These are phyloP conservation scores for Aviceda subcristata DNA, from an alignment of 2,113 vertebrate species.

Conservation along the genomic window DNA sequence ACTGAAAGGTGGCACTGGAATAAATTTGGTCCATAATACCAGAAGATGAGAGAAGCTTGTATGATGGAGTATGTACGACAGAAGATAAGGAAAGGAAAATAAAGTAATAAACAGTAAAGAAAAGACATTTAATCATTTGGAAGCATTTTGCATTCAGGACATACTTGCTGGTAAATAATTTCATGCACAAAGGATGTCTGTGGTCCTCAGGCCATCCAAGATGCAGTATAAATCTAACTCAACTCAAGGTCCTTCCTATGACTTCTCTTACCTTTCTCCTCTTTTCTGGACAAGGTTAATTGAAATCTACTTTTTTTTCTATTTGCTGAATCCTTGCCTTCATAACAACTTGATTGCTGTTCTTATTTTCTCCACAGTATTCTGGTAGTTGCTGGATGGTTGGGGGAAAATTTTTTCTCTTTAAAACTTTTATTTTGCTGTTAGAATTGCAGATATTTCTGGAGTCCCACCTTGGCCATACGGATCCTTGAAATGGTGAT, in stretches of 20 bases:
- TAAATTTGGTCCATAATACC: background rate
- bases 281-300: constrained; percentile 42
- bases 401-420: background rate
- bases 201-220: constrained; percentile 21
- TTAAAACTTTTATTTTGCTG: background rate
- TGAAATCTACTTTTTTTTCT: background rate
- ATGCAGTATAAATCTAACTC: constrained; percentile 27
- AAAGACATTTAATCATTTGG: background rate
- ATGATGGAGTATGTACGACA: background rate
- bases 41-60: background rate
- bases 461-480: fast-evolving
- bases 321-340: background rate
- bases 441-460: background rate
- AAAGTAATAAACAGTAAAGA: background rate
- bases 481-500: background rate
- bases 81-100: constrained; percentile 39
- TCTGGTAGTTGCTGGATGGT: background rate
- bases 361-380: background rate
- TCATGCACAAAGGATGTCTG: constrained; percentile 46
- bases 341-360: background rate
- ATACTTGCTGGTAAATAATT: background rate
- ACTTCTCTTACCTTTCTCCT: background rate
- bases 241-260: background rate
- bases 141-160: background rate
- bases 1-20: background rate